Conservation (phyloP, 1,140 invertebrate genomes). For the Drosophila gunungcola region DNA sequence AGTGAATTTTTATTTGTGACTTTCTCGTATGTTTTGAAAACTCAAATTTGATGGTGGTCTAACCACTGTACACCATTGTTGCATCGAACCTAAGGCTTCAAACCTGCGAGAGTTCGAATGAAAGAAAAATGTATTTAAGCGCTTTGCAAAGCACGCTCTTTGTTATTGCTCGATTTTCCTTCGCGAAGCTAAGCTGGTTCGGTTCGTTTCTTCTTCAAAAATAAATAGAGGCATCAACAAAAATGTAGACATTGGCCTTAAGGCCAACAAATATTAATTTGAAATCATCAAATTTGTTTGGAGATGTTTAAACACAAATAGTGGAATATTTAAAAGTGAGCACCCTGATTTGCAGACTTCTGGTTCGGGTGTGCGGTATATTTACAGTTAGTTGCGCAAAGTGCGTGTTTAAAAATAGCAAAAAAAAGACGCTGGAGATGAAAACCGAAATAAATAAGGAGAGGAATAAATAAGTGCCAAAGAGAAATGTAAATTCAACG, state of each 20-base stretch:
- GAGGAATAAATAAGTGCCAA: conserved; percentile 15
- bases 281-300: not conserved
- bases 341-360: conserved; percentile 1
- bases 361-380: conserved; percentile 35
- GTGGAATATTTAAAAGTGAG: not conserved
- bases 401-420: conserved; percentile 66
- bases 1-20: too few species aligned
- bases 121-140: conserved; percentile 18
- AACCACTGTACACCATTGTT: not conserved
- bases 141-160: conserved; percentile 4
- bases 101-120: conserved; percentile 4
- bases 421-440: conserved; percentile 33
- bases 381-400: conserved; percentile 74
- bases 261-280: not conserved
- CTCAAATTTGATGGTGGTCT: not conserved
- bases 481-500: conserved; percentile 23
- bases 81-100: conserved; percentile 1
- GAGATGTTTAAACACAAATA: not conserved
- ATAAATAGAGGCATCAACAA: conserved; percentile 9
- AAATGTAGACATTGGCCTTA: conserved; percentile 14
- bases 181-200: conserved; percentile 6
- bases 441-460: conserved; percentile 16
- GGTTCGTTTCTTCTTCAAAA: not conserved
- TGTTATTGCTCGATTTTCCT: conserved; percentile 30
- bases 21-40: not conserved